A percentile compares a stretch with the other conserved stretches of the same genome.
Evolutionary conservation across 2,797 vertebrate species (phyloP).

Genomic region (Ciconia nigra): DNA sequence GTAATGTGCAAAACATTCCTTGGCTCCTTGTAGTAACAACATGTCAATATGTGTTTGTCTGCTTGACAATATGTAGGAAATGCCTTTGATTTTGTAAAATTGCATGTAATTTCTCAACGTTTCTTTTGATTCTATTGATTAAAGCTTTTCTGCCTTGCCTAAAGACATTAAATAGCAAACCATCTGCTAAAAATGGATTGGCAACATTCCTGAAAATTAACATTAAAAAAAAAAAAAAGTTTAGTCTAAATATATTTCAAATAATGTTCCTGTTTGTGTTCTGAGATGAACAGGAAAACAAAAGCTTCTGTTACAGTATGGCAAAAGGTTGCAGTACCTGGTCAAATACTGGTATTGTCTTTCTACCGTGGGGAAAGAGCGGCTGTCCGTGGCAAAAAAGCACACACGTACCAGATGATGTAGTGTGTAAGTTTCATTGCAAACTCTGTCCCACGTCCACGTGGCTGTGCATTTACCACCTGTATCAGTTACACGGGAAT

Average conservation of each 20-base stretch:
- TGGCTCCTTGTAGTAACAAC: slow-evolving; percentile 18
- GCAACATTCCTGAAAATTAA: slow-evolving; percentile 49
- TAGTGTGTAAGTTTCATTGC: neutral
- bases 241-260: slow-evolving; percentile 5
- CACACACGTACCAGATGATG: neutral
- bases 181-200: slow-evolving; percentile 60
- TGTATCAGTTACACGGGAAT: neutral
- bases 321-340: neutral
- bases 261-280: neutral
- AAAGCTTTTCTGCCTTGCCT: slow-evolving; percentile 68
- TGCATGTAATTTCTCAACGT: slow-evolving; percentile 58
- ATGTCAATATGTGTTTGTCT: slow-evolving; percentile 70
- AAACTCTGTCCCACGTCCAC: accelerated
- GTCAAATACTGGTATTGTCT: neutral
- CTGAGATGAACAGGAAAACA: neutral
- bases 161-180: slow-evolving; percentile 65
- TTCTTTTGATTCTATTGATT: slow-evolving; percentile 71
- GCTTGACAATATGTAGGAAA: slow-evolving; percentile 62
- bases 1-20: neutral
- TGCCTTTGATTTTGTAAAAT: slow-evolving; percentile 61
- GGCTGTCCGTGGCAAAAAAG: neutral
- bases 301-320: neutral
- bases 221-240: neutral
- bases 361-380: accelerated
- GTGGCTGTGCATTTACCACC: neutral